Percentiles rank a stretch among this genome's conserved stretches.
Conservation (phyloP, 2,797 vertebrate species). For the Anguilla anguilla region DNA sequence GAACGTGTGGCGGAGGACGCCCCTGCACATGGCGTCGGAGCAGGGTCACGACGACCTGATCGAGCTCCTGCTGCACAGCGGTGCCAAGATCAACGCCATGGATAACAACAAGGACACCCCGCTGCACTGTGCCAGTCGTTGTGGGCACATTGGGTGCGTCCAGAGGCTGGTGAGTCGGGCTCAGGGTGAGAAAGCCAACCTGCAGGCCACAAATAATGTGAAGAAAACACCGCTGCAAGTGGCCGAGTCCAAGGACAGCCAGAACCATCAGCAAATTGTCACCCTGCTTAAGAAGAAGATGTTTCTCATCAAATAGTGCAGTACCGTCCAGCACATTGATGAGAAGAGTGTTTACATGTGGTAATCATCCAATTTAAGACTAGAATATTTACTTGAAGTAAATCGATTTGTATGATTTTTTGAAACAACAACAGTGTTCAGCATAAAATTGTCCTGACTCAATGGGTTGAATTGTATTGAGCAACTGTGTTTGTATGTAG, state of each 20-base stretch:
- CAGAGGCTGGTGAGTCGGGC: slow-evolving; percentile 62
- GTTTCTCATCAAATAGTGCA: slow-evolving; percentile 70
- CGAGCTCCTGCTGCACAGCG: slow-evolving; percentile 61
- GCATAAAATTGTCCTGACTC: not conserved
- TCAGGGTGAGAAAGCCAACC: slow-evolving; percentile 60
- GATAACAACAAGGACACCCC: slow-evolving; percentile 77
- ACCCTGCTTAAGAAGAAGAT: slow-evolving; percentile 77
- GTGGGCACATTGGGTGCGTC: slow-evolving; percentile 58
- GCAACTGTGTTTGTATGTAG: no score
- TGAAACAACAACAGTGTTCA: not conserved
- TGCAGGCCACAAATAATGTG: slow-evolving; percentile 71
- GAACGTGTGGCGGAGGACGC: slow-evolving; percentile 78
- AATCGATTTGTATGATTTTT: not conserved
- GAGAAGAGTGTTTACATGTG: no score
- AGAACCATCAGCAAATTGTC: slow-evolving; percentile 64
- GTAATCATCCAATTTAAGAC: not conserved
- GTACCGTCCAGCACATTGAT: not conserved
- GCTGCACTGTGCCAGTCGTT: slow-evolving; percentile 72
- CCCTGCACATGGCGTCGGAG: slow-evolving; percentile 74
- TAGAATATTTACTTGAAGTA: not conserved
- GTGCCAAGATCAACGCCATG: slow-evolving; percentile 70
- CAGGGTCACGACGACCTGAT: slow-evolving; percentile 63
- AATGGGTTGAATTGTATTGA: not conserved
- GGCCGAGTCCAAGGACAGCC: slow-evolving; percentile 60
- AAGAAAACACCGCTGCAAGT: slow-evolving; percentile 76